phyloP scores from a whole-genome alignment of 2,797 vertebrate species.

The Telmatherina bonti region DNA sequence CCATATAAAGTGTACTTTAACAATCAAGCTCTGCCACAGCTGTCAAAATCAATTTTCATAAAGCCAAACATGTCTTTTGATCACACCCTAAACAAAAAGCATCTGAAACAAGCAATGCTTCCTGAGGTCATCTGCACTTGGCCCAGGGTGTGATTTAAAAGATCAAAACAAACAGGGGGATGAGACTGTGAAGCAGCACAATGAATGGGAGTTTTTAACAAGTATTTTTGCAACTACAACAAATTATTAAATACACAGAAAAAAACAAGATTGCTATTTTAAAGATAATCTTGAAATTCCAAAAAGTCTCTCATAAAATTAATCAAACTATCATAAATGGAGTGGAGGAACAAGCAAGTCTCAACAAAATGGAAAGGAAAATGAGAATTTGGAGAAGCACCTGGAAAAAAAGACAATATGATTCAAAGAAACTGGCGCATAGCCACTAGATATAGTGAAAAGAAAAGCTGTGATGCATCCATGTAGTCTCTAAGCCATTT shows the following conservation, averaged over 20 bases:
- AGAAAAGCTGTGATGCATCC: neutral
- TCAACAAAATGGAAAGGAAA: no score
- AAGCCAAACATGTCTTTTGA: slow-evolving; percentile 46
- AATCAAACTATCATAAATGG: neutral
- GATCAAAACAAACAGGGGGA: slow-evolving; percentile 46
- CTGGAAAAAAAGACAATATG: no score
- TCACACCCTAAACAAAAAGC: slow-evolving; percentile 31
- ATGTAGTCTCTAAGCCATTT: slow-evolving; percentile 11
- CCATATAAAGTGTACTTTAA: neutral
- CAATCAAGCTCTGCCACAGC: neutral
- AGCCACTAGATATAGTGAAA: neutral
- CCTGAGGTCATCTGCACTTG: slow-evolving; percentile 39
- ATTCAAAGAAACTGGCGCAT: no score
- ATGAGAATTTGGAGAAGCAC: no score
- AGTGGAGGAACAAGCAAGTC: no score
- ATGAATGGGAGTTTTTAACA: slow-evolving; percentile 21
- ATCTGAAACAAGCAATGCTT: slow-evolving; percentile 33
- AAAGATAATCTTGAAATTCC: slow-evolving; percentile 1
- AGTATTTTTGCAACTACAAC: slow-evolving; percentile 24
- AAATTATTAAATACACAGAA: slow-evolving; percentile 45
- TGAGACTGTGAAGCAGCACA: slow-evolving; percentile 30
- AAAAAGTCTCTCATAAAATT: slow-evolving; percentile 10
- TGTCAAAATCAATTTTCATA: slow-evolving; percentile 34
- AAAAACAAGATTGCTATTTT: slow-evolving; percentile 23
- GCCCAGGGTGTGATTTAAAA: slow-evolving; percentile 56